These are phyloP conservation scores for Acromyrmex echinatior DNA, from an alignment of 1,140 invertebrate genomes.

Conservation along the genomic window DNA sequence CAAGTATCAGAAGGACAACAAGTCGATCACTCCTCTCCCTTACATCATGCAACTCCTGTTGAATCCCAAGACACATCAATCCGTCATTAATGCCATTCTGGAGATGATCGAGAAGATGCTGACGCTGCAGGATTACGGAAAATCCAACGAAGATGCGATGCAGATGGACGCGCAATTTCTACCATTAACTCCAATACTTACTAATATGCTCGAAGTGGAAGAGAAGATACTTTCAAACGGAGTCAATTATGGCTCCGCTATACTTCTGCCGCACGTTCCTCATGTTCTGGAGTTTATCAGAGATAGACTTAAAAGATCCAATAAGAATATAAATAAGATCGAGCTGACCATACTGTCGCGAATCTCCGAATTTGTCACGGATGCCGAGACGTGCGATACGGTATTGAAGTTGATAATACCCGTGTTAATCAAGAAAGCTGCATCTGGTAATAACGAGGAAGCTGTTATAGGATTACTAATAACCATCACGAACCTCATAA, in stretches of 20 bases:
- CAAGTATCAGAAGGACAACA: constrained; percentile 87
- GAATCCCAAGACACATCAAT: constrained; percentile 89
- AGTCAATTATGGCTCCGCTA: constrained; percentile 91
- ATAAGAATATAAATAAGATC: constrained; percentile 88
- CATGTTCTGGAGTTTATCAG: constrained; percentile 91
- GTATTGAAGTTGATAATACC: constrained; percentile 92
- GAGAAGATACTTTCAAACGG: constrained; percentile 78
- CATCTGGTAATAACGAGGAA: constrained; percentile 86
- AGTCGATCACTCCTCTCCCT: constrained; percentile 87
- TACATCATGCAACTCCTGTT: constrained; percentile 91
- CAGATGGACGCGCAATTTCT: constrained; percentile 76
- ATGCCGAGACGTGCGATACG: constrained; percentile 89
- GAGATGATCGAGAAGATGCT: constrained; percentile 94
- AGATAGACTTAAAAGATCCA: constrained; percentile 88
- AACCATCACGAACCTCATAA: constrained; percentile 92
- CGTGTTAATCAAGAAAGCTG: constrained; percentile 90
- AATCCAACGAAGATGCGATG: constrained; percentile 83
- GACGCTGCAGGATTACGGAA: constrained; percentile 89
- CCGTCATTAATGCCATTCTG: constrained; percentile 91
- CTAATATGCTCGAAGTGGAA: constrained; percentile 74
- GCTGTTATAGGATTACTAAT: constrained; percentile 89
- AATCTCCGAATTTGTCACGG: constrained; percentile 91
- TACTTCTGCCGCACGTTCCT: constrained; percentile 92
- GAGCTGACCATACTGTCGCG: constrained; percentile 94
- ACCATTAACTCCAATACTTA: constrained; percentile 72